These are phyloP conservation scores for Philopedon plagiatum DNA, from an alignment of 2,888 invertebrate species.

Conservation along the genomic window DNA sequence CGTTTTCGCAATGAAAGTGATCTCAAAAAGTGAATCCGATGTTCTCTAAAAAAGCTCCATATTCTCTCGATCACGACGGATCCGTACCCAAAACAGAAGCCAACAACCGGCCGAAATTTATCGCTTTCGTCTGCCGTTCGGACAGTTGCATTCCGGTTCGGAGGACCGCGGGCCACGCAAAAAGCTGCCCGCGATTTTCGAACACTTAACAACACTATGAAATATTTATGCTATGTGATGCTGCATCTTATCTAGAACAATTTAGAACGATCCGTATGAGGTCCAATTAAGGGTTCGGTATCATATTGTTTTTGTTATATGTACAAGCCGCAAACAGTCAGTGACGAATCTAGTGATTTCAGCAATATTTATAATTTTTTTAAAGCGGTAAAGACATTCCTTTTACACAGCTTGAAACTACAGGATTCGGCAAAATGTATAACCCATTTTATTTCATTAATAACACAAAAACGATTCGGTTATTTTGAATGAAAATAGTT, in stretches of 20 bases:
- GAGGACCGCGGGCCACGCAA: slow-evolving; percentile 33
- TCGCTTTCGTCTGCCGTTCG: slow-evolving; percentile 62
- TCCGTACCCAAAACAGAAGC: slow-evolving; percentile 47
- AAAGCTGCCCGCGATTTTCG: slow-evolving; percentile 49
- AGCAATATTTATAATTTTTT: too few species aligned
- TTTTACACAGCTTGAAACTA: too few species aligned
- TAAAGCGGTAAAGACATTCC: too few species aligned
- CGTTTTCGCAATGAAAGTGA: slow-evolving; percentile 5
- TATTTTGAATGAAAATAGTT: too few species aligned
- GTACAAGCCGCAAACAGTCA: too few species aligned
- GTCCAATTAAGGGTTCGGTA: slow-evolving; percentile 30
- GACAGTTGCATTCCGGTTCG: slow-evolving; percentile 62
- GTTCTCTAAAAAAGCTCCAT: slow-evolving; percentile 1
- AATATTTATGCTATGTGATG: slow-evolving; percentile 62
- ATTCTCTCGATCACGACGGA: slow-evolving; percentile 28
- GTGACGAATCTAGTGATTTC: too few species aligned
- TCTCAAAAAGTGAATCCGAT: slow-evolving; percentile 8
- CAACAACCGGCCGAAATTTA: slow-evolving; percentile 57
- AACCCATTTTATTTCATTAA: too few species aligned
- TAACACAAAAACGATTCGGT: too few species aligned
- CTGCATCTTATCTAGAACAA: slow-evolving; percentile 56
- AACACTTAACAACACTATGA: slow-evolving; percentile 59
- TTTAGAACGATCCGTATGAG: slow-evolving; percentile 35
- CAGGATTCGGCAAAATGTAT: too few species aligned
- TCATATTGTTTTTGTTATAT: not conserved